phyloP scores from a whole-genome alignment of 2,113 vertebrate species.

The Rhinichthys klamathensis region DNA sequence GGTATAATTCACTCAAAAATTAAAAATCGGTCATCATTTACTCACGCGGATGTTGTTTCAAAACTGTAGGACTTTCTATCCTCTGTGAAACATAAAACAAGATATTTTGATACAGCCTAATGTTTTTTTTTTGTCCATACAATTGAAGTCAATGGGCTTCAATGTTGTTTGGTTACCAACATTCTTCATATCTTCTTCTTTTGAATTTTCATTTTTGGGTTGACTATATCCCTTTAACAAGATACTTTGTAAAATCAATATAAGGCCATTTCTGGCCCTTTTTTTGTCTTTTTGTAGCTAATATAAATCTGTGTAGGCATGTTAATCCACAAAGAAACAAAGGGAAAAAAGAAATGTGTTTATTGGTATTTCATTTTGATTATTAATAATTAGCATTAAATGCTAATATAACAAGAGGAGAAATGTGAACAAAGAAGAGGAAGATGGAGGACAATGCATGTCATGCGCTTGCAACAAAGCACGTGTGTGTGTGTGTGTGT shows the following conservation, averaged over 20 bases:
- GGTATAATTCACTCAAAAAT: background rate
- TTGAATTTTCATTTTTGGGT: background rate
- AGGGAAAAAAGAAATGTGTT: background rate
- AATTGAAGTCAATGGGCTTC: no score
- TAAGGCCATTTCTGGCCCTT: background rate
- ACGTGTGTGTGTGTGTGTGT: conserved; percentile 43
- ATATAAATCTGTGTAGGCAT: background rate
- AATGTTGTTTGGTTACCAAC: no score
- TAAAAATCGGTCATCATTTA: background rate
- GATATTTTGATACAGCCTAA: no score
- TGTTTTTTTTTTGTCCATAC: no score
- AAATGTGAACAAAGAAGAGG: conserved; percentile 39
- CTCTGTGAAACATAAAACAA: background rate
- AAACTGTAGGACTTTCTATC: background rate
- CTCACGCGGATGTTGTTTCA: background rate
- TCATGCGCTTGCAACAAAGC: conserved; percentile 54
- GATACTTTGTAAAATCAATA: no score
- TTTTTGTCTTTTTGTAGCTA: background rate
- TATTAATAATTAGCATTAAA: background rate
- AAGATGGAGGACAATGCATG: conserved; percentile 34
- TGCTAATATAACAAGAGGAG: background rate
- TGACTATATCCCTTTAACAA: background rate
- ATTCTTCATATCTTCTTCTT: no score
- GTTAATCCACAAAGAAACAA: background rate
- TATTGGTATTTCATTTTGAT: background rate